phyloP scores from a whole-genome alignment of 2,113 vertebrate genomes.

The Turdus rufiventris region DNA sequence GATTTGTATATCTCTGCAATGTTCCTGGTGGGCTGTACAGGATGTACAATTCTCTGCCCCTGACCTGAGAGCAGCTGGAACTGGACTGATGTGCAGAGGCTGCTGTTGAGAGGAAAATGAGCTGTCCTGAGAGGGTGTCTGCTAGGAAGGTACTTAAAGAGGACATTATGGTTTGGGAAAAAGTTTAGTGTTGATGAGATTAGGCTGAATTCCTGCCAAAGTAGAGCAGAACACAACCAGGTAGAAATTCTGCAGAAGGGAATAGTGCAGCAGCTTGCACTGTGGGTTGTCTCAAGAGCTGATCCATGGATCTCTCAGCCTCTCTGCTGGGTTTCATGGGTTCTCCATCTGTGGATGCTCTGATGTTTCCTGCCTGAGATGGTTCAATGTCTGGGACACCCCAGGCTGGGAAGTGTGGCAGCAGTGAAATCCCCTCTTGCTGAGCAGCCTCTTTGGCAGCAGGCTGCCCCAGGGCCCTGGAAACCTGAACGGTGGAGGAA shows the following conservation, averaged over 20 bases:
- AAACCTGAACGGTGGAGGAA: constrained; percentile 26
- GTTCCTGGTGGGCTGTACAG: not conserved
- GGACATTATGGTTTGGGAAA: not conserved
- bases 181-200: not conserved
- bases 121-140: not conserved
- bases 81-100: not conserved
- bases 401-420: not conserved
- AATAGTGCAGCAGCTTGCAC: not conserved
- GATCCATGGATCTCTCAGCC: not conserved
- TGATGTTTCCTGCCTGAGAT: not conserved
- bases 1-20: not conserved
- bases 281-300: not conserved
- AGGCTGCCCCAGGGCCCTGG: constrained; percentile 36
- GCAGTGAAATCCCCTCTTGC: constrained; percentile 13
- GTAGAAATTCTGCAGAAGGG: not conserved
- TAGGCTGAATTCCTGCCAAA: not conserved
- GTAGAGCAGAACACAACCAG: not conserved
- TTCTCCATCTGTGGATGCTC: not conserved
- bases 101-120: not conserved
- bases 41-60: not conserved
- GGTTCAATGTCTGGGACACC: not conserved
- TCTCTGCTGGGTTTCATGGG: not conserved
- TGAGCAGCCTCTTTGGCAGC: not conserved
- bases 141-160: not conserved
- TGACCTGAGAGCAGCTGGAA: not conserved